Conservation (phyloP, 23 tunicate species). For the Pegea sp. region DNA sequence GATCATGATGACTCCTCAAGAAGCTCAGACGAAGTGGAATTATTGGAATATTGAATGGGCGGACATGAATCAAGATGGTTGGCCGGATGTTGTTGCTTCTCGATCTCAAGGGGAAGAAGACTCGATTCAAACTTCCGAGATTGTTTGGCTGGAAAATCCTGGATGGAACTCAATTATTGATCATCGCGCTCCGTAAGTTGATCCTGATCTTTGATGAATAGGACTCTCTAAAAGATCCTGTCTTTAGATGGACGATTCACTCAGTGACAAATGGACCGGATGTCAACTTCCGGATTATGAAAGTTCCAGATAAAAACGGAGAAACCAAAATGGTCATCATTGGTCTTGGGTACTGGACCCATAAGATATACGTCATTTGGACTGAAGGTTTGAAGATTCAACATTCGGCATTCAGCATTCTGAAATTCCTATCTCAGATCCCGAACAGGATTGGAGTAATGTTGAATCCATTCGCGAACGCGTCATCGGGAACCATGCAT, state of each 20-base stretch:
- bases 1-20: neutral
- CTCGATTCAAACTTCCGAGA: slow-evolving; percentile 35
- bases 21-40: neutral
- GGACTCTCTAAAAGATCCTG: neutral
- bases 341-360: slow-evolving; percentile 87
- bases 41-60: slow-evolving; percentile 36
- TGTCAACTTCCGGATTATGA: slow-evolving; percentile 24
- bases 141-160: slow-evolving; percentile 85
- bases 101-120: slow-evolving; percentile 43
- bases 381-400: slow-evolving; percentile 27
- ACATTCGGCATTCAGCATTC: no score
- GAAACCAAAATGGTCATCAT: slow-evolving; percentile 49
- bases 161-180: slow-evolving; percentile 8
- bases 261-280: slow-evolving; percentile 81
- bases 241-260: slow-evolving; percentile 41
- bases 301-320: slow-evolving; percentile 60
- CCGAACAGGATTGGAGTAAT: slow-evolving; percentile 61
- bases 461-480: slow-evolving; percentile 61
- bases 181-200: neutral
- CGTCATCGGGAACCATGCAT: slow-evolving; percentile 81
- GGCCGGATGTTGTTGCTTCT: slow-evolving; percentile 85
- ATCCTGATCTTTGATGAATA: neutral
- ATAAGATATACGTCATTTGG: slow-evolving; percentile 84
- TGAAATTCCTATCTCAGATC: no score
- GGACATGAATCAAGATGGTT: slow-evolving; percentile 91